These are phyloP conservation scores for Polypterus bichir DNA, from an alignment of 2,113 vertebrate genomes.

Conservation along the genomic window DNA sequence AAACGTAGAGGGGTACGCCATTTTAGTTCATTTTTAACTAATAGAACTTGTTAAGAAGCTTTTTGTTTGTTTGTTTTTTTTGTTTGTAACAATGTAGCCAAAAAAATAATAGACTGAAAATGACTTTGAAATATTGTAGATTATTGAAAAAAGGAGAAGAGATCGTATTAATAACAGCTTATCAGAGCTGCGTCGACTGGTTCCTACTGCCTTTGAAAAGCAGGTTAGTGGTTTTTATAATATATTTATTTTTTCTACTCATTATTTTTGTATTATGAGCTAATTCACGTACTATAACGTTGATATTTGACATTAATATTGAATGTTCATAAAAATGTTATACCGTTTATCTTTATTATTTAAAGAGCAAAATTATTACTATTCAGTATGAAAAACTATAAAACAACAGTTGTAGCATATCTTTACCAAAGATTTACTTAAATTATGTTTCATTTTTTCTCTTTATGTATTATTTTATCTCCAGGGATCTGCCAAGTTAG, in stretches of 20 bases:
- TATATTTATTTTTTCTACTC: conserved; percentile 6
- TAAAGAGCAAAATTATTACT: too few species aligned
- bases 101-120: conserved; percentile 6
- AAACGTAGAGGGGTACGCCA: conserved; percentile 71
- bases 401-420: too few species aligned
- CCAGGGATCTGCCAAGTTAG: conserved; percentile 91
- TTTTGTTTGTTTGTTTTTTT: background rate
- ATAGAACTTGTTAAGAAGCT: background rate
- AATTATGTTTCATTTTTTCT: conserved; percentile 18
- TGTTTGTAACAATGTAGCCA: conserved; percentile 3
- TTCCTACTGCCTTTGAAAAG: conserved; percentile 89
- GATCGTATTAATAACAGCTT: conserved; percentile 93
- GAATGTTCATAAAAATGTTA: too few species aligned
- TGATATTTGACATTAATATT: too few species aligned
- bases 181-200: conserved; percentile 77
- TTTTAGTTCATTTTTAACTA: conserved; percentile 7
- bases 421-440: too few species aligned
- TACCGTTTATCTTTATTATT: too few species aligned
- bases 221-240: conserved; percentile 58
- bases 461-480: conserved; percentile 18
- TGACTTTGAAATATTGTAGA: conserved; percentile 45
- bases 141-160: conserved; percentile 89
- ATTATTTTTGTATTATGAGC: background rate
- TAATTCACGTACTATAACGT: too few species aligned
- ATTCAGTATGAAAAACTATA: too few species aligned